Evolutionary conservation across 2,113 vertebrate genomes (phyloP), one percentile per base, ranked within the genome.

Genomic region (Austrofundulus limnaeus): DNA sequence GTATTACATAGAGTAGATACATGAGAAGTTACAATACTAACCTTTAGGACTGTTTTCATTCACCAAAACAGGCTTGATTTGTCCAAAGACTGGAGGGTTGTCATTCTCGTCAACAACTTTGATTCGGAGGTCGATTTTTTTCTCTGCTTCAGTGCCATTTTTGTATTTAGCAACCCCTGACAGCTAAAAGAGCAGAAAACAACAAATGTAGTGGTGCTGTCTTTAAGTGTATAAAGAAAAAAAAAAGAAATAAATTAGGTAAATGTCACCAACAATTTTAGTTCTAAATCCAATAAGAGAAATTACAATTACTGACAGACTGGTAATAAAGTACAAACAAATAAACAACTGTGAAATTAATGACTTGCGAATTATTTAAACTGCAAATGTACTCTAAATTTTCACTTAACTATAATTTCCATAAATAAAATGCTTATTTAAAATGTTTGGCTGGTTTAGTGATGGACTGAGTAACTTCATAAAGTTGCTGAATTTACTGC

Each of bases 21-120:
- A 15, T 56, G 24, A 6, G 19, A 15, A 38, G 13, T 20, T 16
- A 5, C 24, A 58, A 21, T 10, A 76, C 78, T 72, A 41, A 83
- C 92, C 89, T 74, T 0, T 0, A 15, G 46, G 0, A 67, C 86
- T 91, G 42, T 25, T 76, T 54, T 92, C 92, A 0, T 54, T 0
- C 39, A 93, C 73, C 1, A 0, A 1, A 14, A 43, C 85, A 0
- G 45, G 1, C 0, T 2, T 0, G 0, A 77, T 70, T 1, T 0
- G 0, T 1, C 20, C 28, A 70, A 92, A 93, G 12, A 69, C 17
- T 3, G 92, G 92, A 11, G 53, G 0, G 12, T 90, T 90, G 74
- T 93, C 91, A 25, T 93, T 93, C 24, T 83, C 31, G 75, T 93
- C 92, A 2, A 53, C 0, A 20, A 93, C 88, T 47, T 83, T 82